Evolutionary conservation across 1,140 invertebrate species (phyloP), one percentile per base, ranked within the genome.

Genomic region (Drosophila bocqueti): DNA sequence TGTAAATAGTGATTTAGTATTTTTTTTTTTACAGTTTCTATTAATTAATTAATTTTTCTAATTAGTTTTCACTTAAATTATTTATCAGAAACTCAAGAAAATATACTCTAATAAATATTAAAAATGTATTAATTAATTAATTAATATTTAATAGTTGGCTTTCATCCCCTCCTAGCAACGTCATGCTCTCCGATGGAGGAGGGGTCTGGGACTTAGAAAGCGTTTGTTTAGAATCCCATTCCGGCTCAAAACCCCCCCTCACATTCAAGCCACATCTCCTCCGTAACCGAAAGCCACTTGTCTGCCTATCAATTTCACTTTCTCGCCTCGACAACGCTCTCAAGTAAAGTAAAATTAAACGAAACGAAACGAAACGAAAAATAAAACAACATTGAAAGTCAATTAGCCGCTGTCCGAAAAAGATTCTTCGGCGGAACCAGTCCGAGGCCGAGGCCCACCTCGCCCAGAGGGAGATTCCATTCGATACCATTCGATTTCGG

Each of bases 371-470:
- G 60, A 63, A 47, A 66, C 36, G 54, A 69, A 58, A 69, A 45
- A 72, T 46, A 58, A 69, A 86, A 73, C 47, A 82, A 89, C 84
- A 89, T 84, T 89, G 85, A 89, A 89, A 89, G 84, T 89, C 84
- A 89, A 89, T 89, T 89, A 89, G 84, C 84, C 64, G 54, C 66
- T 81, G 78, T 65, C 74, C 66, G 50, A 75, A 57, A 83, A 81
- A 81, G 78, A 89, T 90, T 89, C 84, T 89, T 63, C 75, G 16
- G 2, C 4, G 67, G 45, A 72, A 73, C 54, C 54, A 72, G 69
- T 73, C 66, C 45, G 26, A 11, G 29, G 29, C 26, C 13, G 10
- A 24, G 3, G 29, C 46, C 4, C 40, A 10, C 11, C 42, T 10
- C 52, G 2, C 15, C 29, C 29, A 54, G 18, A 8, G n/a, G 29